Percentiles rank a stretch among this genome's conserved stretches.
Conservation (phyloP, 2,113 vertebrate species). For the Agapornis roseicollis region DNA sequence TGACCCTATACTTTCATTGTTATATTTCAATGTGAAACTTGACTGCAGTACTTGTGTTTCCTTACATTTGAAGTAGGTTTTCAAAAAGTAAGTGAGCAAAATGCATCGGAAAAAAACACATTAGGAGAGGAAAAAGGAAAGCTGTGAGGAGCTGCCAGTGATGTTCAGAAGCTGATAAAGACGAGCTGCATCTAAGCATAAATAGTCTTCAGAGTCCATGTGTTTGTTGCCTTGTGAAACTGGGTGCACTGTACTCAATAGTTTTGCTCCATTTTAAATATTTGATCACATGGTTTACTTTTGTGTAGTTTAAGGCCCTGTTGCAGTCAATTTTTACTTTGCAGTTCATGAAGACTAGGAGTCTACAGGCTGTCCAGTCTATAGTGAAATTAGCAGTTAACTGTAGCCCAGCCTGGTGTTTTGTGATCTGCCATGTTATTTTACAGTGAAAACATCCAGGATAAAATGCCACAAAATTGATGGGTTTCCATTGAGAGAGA, state of each 20-base stretch:
- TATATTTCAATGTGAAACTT: not conserved
- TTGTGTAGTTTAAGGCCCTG: not conserved
- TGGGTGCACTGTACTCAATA: not conserved
- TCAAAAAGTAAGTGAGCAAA: constrained; percentile 4
- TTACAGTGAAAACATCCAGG: not conserved
- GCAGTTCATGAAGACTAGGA: not conserved
- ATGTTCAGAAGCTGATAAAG: constrained; percentile 8
- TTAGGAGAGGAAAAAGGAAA: not conserved
- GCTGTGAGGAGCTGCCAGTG: not conserved
- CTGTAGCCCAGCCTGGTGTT: not conserved
- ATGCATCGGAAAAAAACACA: not conserved
- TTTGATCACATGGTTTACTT: not conserved
- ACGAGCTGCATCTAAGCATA: not conserved
- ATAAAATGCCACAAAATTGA: not conserved
- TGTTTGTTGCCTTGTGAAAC: not conserved
- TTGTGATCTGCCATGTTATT: not conserved
- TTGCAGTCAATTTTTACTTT: not conserved
- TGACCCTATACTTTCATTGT: not conserved
- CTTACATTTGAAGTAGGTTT: not conserved
- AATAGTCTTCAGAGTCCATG: not conserved
- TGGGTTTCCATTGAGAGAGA: not conserved
- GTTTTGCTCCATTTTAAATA: not conserved
- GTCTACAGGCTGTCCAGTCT: not conserved
- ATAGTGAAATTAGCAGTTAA: not conserved
- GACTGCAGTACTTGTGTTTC: not conserved